Evolutionary conservation across 2,797 vertebrate species (phyloP).

Genomic region (Hypotaenidia okinawae): DNA sequence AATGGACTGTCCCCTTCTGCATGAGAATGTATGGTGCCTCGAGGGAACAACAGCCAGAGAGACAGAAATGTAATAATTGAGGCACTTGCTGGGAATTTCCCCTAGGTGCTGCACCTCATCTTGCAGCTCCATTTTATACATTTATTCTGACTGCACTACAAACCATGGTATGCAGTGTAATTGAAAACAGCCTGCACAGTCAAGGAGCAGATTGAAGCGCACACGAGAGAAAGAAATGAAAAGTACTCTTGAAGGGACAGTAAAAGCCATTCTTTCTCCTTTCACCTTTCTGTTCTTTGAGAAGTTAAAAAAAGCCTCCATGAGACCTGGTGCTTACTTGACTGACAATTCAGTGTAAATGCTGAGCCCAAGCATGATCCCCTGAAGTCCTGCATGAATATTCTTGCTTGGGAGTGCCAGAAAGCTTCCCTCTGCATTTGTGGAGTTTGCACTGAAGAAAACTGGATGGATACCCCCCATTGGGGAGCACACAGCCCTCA

Average conservation of each 20-base stretch:
- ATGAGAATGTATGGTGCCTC: not conserved
- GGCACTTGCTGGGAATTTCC: not conserved
- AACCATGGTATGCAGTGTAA: not conserved
- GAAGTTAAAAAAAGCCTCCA: not conserved
- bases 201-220: not conserved
- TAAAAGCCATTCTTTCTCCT: not conserved
- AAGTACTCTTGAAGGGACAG: not conserved
- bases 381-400: not conserved
- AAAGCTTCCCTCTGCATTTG: not conserved
- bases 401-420: not conserved
- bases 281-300: not conserved
- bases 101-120: not conserved
- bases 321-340: not conserved
- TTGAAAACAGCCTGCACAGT: not conserved
- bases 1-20: not conserved
- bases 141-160: not conserved
- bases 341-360: not conserved
- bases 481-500: not conserved
- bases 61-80: not conserved
- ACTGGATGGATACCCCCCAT: not conserved
- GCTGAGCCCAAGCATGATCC: not conserved
- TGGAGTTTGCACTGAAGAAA: not conserved
- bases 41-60: not conserved
- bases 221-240: too few species aligned
- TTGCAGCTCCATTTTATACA: not conserved